Evolutionary conservation across 2,113 vertebrate genomes (phyloP).

Genomic region (Poicephalus meyeri): DNA sequence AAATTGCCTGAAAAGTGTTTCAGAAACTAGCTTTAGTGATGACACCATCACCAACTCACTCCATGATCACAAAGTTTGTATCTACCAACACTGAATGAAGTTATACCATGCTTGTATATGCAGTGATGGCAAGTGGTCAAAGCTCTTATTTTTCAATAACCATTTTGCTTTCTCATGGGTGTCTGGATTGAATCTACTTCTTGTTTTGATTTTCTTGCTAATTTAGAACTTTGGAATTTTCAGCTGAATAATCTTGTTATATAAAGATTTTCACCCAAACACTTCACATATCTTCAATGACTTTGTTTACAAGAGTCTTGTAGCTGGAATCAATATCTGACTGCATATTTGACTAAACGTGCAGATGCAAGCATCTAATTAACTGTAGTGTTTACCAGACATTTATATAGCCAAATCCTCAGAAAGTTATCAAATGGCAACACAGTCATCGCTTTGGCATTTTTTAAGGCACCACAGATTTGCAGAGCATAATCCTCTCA

Average conservation of each 20-base stretch:
- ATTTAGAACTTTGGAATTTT: conserved; percentile 22
- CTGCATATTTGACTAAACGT: conserved; percentile 26
- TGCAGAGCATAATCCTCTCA: neutral
- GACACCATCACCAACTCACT: neutral
- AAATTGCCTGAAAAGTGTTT: neutral
- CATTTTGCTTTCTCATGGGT: neutral
- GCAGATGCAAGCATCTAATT: conserved; percentile 44
- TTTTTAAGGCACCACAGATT: neutral
- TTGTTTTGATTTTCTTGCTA: neutral
- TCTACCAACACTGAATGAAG: neutral
- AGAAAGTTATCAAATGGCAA: neutral
- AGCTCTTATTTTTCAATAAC: neutral
- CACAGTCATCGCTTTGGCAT: neutral
- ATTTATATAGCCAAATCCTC: conserved; percentile 1
- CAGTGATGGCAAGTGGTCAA: neutral
- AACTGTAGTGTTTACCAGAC: conserved; percentile 45
- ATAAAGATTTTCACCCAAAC: conserved; percentile 4
- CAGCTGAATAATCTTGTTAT: neutral
- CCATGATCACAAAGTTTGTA: neutral
- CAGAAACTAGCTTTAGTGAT: neutral
- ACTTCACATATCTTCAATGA: conserved; percentile 40
- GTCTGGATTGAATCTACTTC: neutral
- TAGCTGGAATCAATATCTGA: conserved; percentile 34
- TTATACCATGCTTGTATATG: neutral
- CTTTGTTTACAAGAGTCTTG: conserved; percentile 35